Evolutionary conservation across 2,797 vertebrate genomes (phyloP), one percentile per base, ranked within the genome.

Genomic region (Gymnothorax javanicus): DNA sequence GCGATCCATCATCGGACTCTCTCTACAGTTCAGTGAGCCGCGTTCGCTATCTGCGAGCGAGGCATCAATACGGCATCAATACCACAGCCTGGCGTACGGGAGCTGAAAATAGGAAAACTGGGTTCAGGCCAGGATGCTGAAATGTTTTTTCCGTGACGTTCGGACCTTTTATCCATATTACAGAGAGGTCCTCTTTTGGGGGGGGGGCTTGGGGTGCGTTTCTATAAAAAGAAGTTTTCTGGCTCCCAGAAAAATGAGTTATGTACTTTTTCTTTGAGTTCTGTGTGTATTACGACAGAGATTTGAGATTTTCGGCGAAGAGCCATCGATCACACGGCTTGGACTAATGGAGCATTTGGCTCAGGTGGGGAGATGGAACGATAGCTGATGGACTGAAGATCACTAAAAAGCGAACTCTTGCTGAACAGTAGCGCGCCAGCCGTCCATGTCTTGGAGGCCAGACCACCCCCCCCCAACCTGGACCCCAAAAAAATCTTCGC

Each of bases 171-270:
- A 94, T 94, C 95, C 93, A 91, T 93, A 95, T 94, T 94, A 91
- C 93, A 92, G 75, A 89, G 89, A 92, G 93, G 92, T 94, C 90
- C 88, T 90, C 91, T 91, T 87, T 17, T 90, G 86, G 93, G 91
- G 92, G 20, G 0, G 60, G 92, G 62, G 62, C 4, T 6, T 0
- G 60, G 91, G 67, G 27, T 7, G 91, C 91, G 90, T 92, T 95
- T 94, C 94, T 94, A 94, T 95, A 95, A 94, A 95, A 95, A 94
- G 94, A 94, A 94, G 91, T 94, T 91, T 91, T 90, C 90, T 57
- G 88, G 91, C 75, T 88, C 82, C 59, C 85, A 91, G 25, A 0
- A 88, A 33, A 91, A n/a, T 86, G 89, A 93, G 91, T 89, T 84
- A 92, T 57, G 84, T 88, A 33, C 27, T 15, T 17, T 43, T 84